phyloP scores from a whole-genome alignment of 2,113 vertebrate species.

The Rhegmatorhina hoffmannsi region DNA sequence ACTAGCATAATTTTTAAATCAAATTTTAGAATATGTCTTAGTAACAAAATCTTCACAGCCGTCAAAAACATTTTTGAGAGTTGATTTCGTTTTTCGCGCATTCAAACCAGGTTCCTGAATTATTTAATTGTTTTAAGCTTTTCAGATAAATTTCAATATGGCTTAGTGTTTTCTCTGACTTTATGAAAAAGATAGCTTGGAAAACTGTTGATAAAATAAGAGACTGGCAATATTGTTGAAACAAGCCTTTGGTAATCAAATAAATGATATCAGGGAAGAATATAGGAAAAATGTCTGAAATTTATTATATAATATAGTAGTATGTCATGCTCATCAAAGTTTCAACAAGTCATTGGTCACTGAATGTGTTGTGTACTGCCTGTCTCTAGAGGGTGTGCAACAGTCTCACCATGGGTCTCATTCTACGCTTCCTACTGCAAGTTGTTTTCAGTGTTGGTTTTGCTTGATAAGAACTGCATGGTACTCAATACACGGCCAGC shows the following conservation, averaged over 20 bases:
- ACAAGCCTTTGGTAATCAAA: neutral
- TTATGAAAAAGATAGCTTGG: neutral
- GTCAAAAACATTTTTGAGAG: neutral
- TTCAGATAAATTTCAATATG: neutral
- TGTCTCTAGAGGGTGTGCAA: neutral
- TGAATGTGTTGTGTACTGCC: neutral
- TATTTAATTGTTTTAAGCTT: neutral
- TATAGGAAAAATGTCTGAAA: neutral
- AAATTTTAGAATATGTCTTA: neutral
- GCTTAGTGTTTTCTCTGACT: neutral
- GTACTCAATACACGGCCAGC: neutral
- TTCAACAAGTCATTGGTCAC: neutral
- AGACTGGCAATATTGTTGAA: neutral
- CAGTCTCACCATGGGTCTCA: neutral
- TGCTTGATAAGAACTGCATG: neutral
- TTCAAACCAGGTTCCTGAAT: neutral
- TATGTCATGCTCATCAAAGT: neutral
- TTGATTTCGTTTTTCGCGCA: neutral
- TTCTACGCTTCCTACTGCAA: neutral
- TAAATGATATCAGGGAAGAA: neutral
- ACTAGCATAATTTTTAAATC: neutral
- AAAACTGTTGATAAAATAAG: neutral
- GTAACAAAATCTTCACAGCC: neutral
- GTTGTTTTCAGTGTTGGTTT: neutral
- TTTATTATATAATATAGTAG: neutral